phyloP scores from a whole-genome alignment of 2,888 invertebrate species.

The Ischnus inquisitorius region DNA sequence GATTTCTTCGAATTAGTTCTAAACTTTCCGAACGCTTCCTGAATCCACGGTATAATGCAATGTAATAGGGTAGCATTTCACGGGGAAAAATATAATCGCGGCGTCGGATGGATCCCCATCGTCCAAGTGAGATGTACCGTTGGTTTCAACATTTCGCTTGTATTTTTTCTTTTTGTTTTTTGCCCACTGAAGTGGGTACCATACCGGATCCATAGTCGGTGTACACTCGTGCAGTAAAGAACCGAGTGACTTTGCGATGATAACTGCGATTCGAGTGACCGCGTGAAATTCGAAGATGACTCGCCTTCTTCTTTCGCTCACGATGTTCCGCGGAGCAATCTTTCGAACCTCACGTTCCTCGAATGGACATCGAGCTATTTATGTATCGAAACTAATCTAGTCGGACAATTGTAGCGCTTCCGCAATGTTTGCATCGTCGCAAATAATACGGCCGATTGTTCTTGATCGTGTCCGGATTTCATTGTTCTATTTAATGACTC shows the following conservation, averaged over 20 bases:
- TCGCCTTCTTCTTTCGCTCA: conserved; percentile 9
- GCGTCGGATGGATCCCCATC: conserved; percentile 13
- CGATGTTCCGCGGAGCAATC: neutral
- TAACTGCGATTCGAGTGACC: conserved; percentile 66
- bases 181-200: neutral
- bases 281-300: conserved; percentile 68
- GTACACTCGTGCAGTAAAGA: neutral
- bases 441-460: too few species aligned
- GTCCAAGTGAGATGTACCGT: conserved; percentile 46
- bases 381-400: neutral
- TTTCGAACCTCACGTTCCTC: conserved; percentile 12
- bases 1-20: neutral
- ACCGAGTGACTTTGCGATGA: conserved; percentile 15
- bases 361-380: neutral
- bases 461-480: too few species aligned
- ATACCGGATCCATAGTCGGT: neutral
- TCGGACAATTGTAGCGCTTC: neutral
- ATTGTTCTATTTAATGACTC: too few species aligned
- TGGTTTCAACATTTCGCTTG: conserved; percentile 17
- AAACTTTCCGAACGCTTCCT: conserved; percentile 29
- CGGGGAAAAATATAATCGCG: conserved; percentile 39
- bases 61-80: conserved; percentile 43
- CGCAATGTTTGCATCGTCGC: neutral
- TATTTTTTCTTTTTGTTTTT: conserved; percentile 7
- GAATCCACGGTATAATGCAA: conserved; percentile 23